A percentile compares a stretch with the other conserved stretches of the same genome.
Conservation (phyloP, 2,888 invertebrate species). For the Norana najaformis region DNA sequence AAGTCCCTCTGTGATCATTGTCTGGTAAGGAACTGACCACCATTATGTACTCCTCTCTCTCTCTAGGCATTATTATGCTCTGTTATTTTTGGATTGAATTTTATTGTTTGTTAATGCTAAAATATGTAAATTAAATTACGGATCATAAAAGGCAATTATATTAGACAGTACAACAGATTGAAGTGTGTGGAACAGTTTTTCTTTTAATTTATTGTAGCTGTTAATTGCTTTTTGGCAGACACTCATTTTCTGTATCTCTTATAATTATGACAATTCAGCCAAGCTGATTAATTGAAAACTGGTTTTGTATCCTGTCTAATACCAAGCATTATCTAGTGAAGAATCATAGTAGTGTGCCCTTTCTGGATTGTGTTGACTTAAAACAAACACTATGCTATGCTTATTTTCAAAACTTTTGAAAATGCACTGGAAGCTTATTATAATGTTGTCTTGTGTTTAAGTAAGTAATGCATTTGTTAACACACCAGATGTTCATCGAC, state of each 20-base stretch:
- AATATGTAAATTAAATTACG: too few relatives aligned
- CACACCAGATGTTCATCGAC: too few relatives aligned
- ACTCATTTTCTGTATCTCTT: too few relatives aligned
- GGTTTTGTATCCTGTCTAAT: neutral
- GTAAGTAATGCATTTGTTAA: too few relatives aligned
- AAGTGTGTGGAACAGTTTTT: too few relatives aligned
- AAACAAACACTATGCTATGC: too few relatives aligned
- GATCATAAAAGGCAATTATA: neutral
- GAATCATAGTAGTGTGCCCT: neutral
- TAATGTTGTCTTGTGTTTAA: too few relatives aligned
- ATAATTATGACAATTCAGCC: too few relatives aligned
- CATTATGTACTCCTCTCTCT: neutral
- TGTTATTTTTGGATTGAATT: neutral
- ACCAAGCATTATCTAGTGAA: neutral
- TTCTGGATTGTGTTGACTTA: neutral
- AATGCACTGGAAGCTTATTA: too few relatives aligned
- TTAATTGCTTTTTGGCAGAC: too few relatives aligned
- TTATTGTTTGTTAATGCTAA: neutral
- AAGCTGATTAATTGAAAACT: neutral
- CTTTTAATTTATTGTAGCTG: too few relatives aligned
- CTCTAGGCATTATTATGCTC: neutral
- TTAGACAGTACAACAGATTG: neutral
- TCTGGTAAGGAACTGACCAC: conserved; percentile 54
- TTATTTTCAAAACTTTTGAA: too few relatives aligned
- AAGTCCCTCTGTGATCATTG: conserved; percentile 68